phyloP scores from a whole-genome alignment of 2,888 invertebrate genomes.

The Chloromyia formosa region DNA sequence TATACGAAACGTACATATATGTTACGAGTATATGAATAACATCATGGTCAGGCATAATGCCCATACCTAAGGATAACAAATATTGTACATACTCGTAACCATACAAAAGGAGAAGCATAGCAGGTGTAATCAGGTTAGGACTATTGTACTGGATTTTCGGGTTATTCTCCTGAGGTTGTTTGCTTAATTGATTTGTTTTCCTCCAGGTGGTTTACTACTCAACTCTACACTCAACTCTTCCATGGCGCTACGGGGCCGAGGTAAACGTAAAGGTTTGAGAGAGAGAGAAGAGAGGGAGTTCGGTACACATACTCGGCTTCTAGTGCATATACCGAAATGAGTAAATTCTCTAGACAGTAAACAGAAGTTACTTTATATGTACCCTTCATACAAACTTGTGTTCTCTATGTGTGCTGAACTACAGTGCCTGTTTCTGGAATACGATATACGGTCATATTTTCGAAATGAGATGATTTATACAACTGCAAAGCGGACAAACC shows the following conservation, averaged over 20 bases:
- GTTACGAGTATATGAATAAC: neutral
- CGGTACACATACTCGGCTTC: neutral
- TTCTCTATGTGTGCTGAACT: neutral
- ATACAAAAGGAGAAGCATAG: neutral
- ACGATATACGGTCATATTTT: conserved; percentile 22
- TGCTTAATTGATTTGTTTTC: conserved; percentile 43
- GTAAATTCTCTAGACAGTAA: conserved; percentile 35
- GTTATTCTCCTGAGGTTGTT: conserved; percentile 42
- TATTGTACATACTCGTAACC: neutral
- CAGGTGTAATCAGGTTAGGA: conserved; percentile 39
- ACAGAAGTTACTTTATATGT: conserved; percentile 21
- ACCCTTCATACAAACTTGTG: neutral
- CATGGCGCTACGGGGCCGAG: neutral
- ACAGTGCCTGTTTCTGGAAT: neutral
- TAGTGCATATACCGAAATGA: neutral
- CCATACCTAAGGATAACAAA: neutral
- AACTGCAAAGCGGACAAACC: conserved; percentile 25
- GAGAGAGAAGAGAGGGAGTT: neutral
- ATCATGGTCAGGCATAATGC: neutral
- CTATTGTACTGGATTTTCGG: conserved; percentile 38
- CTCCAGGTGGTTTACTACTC: conserved; percentile 30
- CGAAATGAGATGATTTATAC: conserved; percentile 30
- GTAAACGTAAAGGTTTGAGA: too few species aligned
- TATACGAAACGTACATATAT: neutral
- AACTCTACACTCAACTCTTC: conserved; percentile 2